Evolutionary conservation across 2,888 invertebrate species (phyloP), one percentile per base, ranked within the genome.

Genomic region (Caenorhabditis drosophilae): DNA sequence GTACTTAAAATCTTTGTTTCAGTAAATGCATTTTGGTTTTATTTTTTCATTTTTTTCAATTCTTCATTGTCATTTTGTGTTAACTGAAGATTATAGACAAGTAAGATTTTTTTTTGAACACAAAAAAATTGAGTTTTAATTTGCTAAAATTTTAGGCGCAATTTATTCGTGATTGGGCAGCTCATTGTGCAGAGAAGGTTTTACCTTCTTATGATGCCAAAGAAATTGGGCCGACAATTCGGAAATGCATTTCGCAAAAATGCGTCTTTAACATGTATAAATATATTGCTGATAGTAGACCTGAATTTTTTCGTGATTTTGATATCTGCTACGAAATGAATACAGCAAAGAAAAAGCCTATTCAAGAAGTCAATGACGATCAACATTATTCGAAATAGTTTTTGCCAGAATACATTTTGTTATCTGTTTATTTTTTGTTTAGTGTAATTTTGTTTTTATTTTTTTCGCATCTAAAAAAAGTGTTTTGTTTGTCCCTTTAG

Each of bases 231-330:
- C 63, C 66, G 4, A 68, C 59, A 40, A 61, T 67, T 15, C 48
- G 72, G 31, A 68, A 72, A 27, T 72, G 72, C n/a, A 67, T 67
- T 25, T 58, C 66, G 0, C 66, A 72, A 25, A 42, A 63, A 26
- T 72, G 72, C 38, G 63, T 69, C 22, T 67, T 55, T 45, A 57
- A 55, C 40, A 72, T 72, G 62, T 72, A 72, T 60, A 68, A 68
- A 44, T 67, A 67, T 44, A 49, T 72, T 15, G 62, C 72, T 36
- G 66, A 63, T 34, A 51, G 56, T 25, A 23, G 56, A 4, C 66
- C 64, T 2, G 57, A 68, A 18, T 27, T 51, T 15, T 72, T 67
- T 27, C 27, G 31, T 2, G 46, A 59, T 4, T 72, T 66, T 22
- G 72, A 72, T 34, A 50, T 72, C 11, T 72, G 72, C 27, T 72